phyloP scores from a whole-genome alignment of 2,113 vertebrate species.

The Agapornis roseicollis region DNA sequence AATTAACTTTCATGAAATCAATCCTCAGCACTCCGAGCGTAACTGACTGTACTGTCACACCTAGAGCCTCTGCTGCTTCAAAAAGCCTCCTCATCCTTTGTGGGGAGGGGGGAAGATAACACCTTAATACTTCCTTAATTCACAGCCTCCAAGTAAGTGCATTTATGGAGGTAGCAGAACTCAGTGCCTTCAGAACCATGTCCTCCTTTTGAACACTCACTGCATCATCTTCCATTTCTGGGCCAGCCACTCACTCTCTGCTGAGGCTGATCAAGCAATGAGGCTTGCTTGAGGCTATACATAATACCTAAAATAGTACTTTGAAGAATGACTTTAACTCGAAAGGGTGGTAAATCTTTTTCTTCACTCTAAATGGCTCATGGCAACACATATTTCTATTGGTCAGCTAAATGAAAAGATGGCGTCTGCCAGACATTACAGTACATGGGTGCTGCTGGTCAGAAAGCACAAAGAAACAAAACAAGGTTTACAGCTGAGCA shows the following conservation, averaged over 20 bases:
- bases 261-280: background rate
- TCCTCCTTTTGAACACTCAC: background rate
- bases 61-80: slow-evolving; percentile 35
- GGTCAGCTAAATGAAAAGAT: background rate
- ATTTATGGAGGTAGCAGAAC: slow-evolving; percentile 26
- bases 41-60: slow-evolving; percentile 32
- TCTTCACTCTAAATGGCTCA: background rate
- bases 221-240: background rate
- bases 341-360: background rate
- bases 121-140: slow-evolving; percentile 54
- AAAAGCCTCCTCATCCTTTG: slow-evolving; percentile 31
- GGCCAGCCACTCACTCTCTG: background rate
- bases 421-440: background rate
- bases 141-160: background rate
- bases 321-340: background rate
- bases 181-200: slow-evolving; percentile 31
- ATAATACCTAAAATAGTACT: background rate
- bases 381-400: background rate
- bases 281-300: background rate
- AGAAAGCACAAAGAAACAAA: background rate
- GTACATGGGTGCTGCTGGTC: background rate
- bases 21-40: slow-evolving; percentile 5
- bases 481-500: background rate
- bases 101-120: background rate
- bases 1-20: slow-evolving; percentile 64